These are phyloP conservation scores for Crax fasciolata DNA, from an alignment of 2,797 vertebrate genomes.

Conservation along the genomic window DNA sequence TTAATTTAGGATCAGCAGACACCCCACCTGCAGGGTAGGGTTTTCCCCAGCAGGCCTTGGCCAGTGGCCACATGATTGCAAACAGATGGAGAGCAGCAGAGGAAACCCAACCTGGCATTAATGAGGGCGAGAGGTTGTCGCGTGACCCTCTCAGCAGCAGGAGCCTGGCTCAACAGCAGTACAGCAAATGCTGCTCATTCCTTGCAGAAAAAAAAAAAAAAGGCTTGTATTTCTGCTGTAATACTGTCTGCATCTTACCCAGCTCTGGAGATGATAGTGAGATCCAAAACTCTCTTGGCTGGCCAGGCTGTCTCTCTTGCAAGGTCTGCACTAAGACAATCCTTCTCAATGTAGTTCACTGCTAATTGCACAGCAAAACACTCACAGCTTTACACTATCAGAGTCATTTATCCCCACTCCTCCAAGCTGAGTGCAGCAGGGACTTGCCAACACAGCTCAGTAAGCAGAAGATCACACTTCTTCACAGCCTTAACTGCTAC, in stretches of 20 bases:
- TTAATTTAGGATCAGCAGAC: constrained; percentile 40
- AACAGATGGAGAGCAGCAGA: neutral
- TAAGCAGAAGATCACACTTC: neutral
- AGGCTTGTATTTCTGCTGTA: neutral
- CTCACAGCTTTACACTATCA: neutral
- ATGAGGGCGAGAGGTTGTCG: neutral
- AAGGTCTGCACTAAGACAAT: neutral
- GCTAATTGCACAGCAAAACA: neutral
- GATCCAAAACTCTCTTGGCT: neutral
- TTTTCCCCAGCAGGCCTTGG: constrained; percentile 61
- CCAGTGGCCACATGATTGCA: constrained; percentile 23
- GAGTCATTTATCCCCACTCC: neutral
- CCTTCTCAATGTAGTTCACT: neutral
- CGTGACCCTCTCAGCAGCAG: neutral
- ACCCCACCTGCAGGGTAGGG: neutral
- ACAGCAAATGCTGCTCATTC: neutral
- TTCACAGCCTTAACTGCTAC: neutral
- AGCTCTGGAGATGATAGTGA: neutral
- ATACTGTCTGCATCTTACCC: neutral
- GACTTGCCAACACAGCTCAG: neutral
- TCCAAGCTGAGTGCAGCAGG: neutral
- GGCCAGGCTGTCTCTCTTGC: neutral
- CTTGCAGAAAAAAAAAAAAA: neutral
- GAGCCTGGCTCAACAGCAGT: neutral
- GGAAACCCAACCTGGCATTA: constrained; percentile 53